Evolutionary conservation across 2,113 vertebrate genomes (phyloP).

Genomic region (Scolopax mira): DNA sequence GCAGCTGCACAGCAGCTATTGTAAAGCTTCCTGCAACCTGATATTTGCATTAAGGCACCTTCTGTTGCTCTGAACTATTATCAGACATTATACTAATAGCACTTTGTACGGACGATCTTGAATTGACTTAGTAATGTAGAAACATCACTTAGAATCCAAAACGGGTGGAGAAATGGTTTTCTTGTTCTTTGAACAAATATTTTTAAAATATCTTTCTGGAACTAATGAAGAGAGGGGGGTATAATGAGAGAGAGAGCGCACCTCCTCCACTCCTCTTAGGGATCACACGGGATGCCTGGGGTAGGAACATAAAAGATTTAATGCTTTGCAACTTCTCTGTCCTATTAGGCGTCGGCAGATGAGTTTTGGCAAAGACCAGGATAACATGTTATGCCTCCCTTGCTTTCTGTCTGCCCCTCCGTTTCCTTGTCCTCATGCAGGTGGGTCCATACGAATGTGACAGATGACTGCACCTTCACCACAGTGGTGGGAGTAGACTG

Average conservation of each 20-base stretch:
- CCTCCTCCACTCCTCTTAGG: background rate
- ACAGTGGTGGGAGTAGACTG: background rate
- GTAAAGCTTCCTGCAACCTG: constrained; percentile 36
- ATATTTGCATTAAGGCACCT: constrained; percentile 25
- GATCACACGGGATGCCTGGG: background rate
- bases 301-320: background rate
- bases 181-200: background rate
- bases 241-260: background rate
- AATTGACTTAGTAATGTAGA: constrained; percentile 32
- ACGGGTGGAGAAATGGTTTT: background rate
- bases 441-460: background rate
- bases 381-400: background rate
- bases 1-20: background rate
- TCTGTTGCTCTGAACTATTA: background rate
- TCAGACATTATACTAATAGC: constrained; percentile 22
- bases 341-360: rapidly evolving
- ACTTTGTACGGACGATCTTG: background rate
- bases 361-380: background rate
- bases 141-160: background rate
- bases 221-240: background rate
- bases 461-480: background rate
- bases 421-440: background rate
- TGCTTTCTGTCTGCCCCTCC: background rate
- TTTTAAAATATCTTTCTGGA: background rate
- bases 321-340: background rate